Evolutionary conservation across 2,888 invertebrate genomes (phyloP).

Genomic region (Exocentrus adspersus): DNA sequence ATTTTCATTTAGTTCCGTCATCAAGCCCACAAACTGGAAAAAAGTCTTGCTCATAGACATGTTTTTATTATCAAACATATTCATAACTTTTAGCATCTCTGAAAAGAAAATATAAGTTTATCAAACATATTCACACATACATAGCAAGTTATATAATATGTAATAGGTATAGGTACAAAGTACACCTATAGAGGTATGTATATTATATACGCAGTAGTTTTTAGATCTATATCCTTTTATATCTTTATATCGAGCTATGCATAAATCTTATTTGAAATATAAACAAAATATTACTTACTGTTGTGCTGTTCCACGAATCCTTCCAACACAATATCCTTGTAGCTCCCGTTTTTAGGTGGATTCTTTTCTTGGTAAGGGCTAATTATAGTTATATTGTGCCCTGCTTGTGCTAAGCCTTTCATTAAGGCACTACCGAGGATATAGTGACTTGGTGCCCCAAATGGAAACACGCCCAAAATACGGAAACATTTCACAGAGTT

Average conservation of each 20-base stretch:
- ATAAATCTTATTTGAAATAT: neutral
- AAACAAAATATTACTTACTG: neutral
- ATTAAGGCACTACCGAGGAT: slow-evolving; percentile 45
- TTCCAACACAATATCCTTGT: neutral
- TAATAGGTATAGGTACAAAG: no score
- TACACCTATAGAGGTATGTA: no score
- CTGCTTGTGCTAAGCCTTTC: slow-evolving; percentile 47
- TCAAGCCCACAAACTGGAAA: neutral
- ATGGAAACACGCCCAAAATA: slow-evolving; percentile 46
- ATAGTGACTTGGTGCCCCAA: slow-evolving; percentile 45
- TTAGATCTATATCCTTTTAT: no score
- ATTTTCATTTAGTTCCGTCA: neutral
- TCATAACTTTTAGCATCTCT: neutral
- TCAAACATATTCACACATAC: no score
- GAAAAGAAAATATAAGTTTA: neutral
- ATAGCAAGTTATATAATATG: no score
- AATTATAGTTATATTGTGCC: slow-evolving; percentile 52
- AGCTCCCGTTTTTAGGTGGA: slow-evolving; percentile 31
- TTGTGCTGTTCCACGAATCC: neutral
- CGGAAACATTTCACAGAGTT: slow-evolving; percentile 24
- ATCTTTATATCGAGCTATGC: no score
- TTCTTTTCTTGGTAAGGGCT: slow-evolving; percentile 43
- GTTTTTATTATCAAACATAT: neutral
- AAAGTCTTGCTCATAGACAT: no score
- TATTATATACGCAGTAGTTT: no score